phyloP scores from a whole-genome alignment of 2,797 vertebrate genomes.

The Myotis pilosus region DNA sequence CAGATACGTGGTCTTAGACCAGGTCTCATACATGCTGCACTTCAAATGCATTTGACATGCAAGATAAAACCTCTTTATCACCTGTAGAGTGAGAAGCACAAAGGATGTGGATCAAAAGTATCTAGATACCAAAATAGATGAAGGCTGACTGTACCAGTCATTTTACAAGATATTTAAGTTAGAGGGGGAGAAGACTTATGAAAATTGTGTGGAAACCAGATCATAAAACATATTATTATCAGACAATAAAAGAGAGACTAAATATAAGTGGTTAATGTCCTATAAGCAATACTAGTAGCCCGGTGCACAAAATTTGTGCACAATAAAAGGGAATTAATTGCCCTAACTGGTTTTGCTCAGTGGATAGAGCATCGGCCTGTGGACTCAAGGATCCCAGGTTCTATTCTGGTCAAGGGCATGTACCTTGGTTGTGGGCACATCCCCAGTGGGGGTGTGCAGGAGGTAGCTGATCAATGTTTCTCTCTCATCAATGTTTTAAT shows the following conservation, averaged over 20 bases:
- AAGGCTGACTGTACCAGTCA: neutral
- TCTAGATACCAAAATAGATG: neutral
- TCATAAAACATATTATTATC: neutral
- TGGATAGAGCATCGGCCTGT: too few relatives aligned
- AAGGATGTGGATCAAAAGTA: neutral
- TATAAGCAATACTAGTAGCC: neutral
- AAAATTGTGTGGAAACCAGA: neutral
- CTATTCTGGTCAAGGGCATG: too few relatives aligned
- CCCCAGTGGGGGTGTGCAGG: too few relatives aligned
- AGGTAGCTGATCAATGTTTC: too few relatives aligned
- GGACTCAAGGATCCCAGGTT: too few relatives aligned
- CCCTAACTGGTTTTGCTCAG: too few relatives aligned
- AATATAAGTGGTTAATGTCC: neutral
- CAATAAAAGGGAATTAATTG: too few relatives aligned
- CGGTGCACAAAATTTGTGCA: too few relatives aligned
- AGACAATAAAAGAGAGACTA: neutral
- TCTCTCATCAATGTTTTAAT: too few relatives aligned
- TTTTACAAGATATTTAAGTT: neutral
- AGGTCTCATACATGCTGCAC: neutral
- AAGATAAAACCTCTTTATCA: neutral
- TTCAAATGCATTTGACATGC: neutral
- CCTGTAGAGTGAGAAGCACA: neutral
- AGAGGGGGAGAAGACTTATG: neutral
- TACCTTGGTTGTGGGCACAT: too few relatives aligned
- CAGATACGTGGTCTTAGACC: neutral